Percentiles rank a stretch among this genome's conserved stretches.
Evolutionary conservation across 2,888 invertebrate genomes (phyloP).

Genomic region (Pristionchus fissidentatus): DNA sequence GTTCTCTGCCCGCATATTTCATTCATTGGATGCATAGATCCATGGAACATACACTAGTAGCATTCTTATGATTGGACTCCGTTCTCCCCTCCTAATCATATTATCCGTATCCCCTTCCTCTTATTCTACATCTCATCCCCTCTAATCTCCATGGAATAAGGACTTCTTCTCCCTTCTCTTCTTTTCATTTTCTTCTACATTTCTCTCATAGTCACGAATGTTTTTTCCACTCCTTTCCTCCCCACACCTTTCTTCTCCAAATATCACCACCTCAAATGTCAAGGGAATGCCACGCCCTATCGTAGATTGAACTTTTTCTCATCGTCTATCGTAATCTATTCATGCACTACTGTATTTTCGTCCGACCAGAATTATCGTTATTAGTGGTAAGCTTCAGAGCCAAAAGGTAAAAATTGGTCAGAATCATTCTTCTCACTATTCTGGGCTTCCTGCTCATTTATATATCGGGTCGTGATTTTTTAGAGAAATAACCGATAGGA

Average conservation of each 20-base stretch:
- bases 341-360: no score
- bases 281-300: not conserved
- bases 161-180: not conserved
- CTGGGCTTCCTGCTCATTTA: no score
- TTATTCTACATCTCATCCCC: not conserved
- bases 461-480: no score
- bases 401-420: no score
- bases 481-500: no score
- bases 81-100: not conserved
- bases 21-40: not conserved
- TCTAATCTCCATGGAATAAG: not conserved
- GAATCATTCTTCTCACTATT: not conserved
- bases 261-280: not conserved
- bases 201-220: not conserved
- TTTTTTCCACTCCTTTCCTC: not conserved
- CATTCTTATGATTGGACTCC: no score
- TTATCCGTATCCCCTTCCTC: not conserved
- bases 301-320: no score
- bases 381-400: no score
- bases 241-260: slow-evolving; percentile 6
- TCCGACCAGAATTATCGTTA: no score
- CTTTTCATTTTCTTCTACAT: not conserved
- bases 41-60: no score
- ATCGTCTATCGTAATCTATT: no score
- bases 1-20: no score